A percentile compares a stretch with the other conserved stretches of the same genome.
Conservation (phyloP, 2,888 invertebrate species). For the Hypolimnas misippus region DNA sequence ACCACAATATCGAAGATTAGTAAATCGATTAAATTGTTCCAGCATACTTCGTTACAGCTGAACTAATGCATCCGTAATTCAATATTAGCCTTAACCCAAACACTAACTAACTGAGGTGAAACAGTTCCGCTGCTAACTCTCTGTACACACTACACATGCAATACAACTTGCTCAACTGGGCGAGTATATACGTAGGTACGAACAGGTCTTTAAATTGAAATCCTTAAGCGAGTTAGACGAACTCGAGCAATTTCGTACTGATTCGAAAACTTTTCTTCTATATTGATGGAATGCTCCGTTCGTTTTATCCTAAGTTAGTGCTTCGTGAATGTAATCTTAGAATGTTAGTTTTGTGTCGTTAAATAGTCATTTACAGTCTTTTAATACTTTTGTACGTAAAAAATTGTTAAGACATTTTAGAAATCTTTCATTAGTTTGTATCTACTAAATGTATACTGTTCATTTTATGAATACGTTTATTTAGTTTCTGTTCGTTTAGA, state of each 20-base stretch:
- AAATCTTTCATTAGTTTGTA: too few relatives aligned
- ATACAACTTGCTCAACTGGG: conserved; percentile 44
- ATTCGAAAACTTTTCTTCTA: conserved; percentile 48
- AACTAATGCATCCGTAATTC: conserved; percentile 33
- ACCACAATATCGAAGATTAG: conserved; percentile 17
- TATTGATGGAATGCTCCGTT: conserved; percentile 39
- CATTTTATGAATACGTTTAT: too few relatives aligned
- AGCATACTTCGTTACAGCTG: conserved; percentile 20
- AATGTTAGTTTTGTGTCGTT: not conserved
- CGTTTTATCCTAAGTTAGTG: conserved; percentile 29
- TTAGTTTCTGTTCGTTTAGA: not conserved
- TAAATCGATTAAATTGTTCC: conserved; percentile 27
- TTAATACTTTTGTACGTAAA: too few relatives aligned
- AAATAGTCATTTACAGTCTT: not conserved
- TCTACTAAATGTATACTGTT: too few relatives aligned
- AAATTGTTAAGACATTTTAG: too few relatives aligned
- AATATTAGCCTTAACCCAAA: conserved; percentile 27
- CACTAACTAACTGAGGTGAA: conserved; percentile 41
- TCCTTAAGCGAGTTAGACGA: conserved; percentile 44
- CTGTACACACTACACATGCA: conserved; percentile 44
- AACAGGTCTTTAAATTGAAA: conserved; percentile 55
- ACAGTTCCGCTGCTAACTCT: conserved; percentile 49
- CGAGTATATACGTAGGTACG: conserved; percentile 20
- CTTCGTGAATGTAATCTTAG: not conserved
- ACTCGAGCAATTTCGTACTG: conserved; percentile 45